Percentiles rank a stretch among this genome's conserved stretches.
Conservation (phyloP, 1,140 invertebrate genomes). For the Hylyphantes graminicola region DNA sequence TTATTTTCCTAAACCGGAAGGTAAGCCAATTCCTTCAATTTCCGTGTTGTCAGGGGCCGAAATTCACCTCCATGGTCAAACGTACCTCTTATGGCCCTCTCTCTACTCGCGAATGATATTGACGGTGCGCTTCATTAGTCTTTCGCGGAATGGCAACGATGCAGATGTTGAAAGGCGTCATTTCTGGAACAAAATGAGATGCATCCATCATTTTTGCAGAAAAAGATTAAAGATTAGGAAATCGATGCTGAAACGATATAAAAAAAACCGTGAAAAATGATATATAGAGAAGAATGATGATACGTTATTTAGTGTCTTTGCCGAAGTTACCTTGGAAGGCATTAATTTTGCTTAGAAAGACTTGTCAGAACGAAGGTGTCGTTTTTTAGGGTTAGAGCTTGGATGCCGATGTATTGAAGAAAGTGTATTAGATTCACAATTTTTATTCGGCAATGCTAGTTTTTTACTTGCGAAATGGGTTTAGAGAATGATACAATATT, state of each 20-base stretch:
- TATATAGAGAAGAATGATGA: neutral
- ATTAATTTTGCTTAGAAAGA: constrained; percentile 47
- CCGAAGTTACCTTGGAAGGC: constrained; percentile 13
- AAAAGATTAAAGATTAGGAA: constrained; percentile 45
- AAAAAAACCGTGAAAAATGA: neutral
- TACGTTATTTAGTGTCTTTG: constrained; percentile 43
- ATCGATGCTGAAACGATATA: constrained; percentile 13
- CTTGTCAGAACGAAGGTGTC: neutral
- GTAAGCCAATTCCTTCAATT: too few species aligned
- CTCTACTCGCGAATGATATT: constrained; percentile 2
- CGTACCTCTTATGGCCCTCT: too few species aligned
- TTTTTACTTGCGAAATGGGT: neutral
- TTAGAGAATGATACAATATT: neutral
- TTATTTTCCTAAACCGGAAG: too few species aligned
- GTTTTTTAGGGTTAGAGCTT: constrained; percentile 33
- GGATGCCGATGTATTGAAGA: constrained; percentile 3
- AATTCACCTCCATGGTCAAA: too few species aligned
- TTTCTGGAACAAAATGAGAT: constrained; percentile 37
- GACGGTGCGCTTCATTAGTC: constrained; percentile 35
- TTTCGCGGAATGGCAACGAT: constrained; percentile 16
- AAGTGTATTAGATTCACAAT: constrained; percentile 13
- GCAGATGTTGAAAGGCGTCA: constrained; percentile 23
- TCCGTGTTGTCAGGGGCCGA: too few species aligned
- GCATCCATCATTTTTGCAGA: constrained; percentile 43
- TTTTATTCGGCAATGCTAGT: neutral